Base-by-base conservation (phyloP, 2,113 vertebrate genomes). In the Psittacus erithacus region DNA sequence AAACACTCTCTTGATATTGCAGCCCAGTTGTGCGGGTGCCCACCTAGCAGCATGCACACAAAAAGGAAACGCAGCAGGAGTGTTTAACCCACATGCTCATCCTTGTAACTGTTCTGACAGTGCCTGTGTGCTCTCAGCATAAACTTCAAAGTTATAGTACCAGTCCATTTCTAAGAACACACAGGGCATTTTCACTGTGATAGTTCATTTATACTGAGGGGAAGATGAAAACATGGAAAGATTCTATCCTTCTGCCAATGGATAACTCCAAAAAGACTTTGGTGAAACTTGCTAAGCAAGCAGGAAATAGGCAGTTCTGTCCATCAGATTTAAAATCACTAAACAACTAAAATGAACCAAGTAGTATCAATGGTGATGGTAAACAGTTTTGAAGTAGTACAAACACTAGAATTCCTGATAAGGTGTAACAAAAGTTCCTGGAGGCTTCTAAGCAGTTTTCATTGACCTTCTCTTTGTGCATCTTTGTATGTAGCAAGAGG, bases 1-100 rank as follows among this genome's bases (percentile, higher is more conserved):
- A 99, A 95, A 92, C 99, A 99, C 95, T 99, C 99, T 78, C 95
- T 97, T 74, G 98, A 99, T 95, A 99, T 98, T 5, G 99, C 98
- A 39, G 98, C 98, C 99, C 99, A 99, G 92, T 99, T 99, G 92
- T 99, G 98, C 8, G 99, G 98, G 94, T 99, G 99, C 39, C 99
- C 99, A 89, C 99, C 99, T 99, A 95, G 14, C 47, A 95, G 67
- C 7, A 38, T 1, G 69, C 80, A 89, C 14, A 65, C 50, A 95
- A 52, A 81, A 69, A 53, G 39, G 44, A 83, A 53, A 17, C 1
- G 6, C 31, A 62, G n/a, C 20, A 24, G 29, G 20, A 25, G 15
- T 8, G 8, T 82, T 93, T 60, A 77, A 82, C 57, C 35, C 76
- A 53, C 46, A 44, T 67, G 53, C 27, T 93, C 47, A 59, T 29